phyloP scores from a whole-genome alignment of 1,140 invertebrate genomes.

The Drosophila tropicalis region DNA sequence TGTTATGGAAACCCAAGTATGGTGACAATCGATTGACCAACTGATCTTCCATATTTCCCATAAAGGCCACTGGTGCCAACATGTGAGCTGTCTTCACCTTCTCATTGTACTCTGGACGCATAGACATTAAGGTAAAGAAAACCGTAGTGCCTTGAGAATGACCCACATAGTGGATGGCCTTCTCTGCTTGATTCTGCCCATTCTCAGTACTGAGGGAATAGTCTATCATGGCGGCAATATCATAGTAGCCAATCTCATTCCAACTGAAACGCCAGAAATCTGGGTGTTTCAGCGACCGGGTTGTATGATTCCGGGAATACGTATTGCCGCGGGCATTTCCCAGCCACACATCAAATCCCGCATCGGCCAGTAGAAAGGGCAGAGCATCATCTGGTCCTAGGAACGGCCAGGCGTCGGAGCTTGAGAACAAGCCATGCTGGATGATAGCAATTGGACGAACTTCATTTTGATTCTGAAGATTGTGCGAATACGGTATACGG shows the following conservation, averaged over 20 bases:
- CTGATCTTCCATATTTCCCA: constrained; percentile 31
- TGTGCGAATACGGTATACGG: constrained; percentile 83
- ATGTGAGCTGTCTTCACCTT: constrained; percentile 85
- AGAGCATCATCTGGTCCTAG: constrained; percentile 82
- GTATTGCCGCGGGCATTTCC: constrained; percentile 88
- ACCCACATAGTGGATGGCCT: constrained; percentile 82
- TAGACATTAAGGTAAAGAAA: constrained; percentile 86
- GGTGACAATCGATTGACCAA: constrained; percentile 39
- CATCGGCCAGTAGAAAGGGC: constrained; percentile 87
- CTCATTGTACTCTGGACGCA: constrained; percentile 87
- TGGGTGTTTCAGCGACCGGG: constrained; percentile 73
- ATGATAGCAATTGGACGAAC: constrained; percentile 84
- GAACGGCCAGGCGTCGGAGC: constrained; percentile 85
- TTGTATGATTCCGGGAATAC: constrained; percentile 85
- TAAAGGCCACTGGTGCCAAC: constrained; percentile 85
- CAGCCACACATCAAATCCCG: constrained; percentile 89
- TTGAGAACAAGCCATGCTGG: constrained; percentile 87
- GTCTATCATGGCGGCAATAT: constrained; percentile 88
- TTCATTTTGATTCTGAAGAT: constrained; percentile 33
- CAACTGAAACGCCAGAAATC: constrained; percentile 85
- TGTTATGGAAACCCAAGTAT: constrained; percentile 66
- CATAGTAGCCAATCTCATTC: constrained; percentile 88
- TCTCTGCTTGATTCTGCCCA: constrained; percentile 78
- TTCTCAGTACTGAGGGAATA: constrained; percentile 84
- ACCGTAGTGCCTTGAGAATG: constrained; percentile 85